Base-by-base conservation (phyloP, 2,797 vertebrate species). In the Clarias fuscus region DNA sequence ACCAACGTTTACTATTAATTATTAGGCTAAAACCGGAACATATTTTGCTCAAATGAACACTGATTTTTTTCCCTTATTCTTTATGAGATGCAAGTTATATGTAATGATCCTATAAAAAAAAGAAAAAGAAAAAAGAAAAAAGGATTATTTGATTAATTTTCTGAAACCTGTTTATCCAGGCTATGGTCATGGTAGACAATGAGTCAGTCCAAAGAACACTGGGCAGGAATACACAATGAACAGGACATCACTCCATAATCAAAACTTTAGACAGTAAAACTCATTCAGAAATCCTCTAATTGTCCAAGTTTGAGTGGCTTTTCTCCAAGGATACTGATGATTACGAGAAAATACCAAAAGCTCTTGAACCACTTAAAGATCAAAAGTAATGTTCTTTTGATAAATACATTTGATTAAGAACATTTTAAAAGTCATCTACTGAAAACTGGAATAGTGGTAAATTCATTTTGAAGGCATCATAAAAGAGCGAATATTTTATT, bases 401-500 rank as follows among this genome's bases (percentile, higher is more conserved):
- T 14, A 6, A 20, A 7, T 5, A 37, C 24, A 20, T 15, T 27
- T 76, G 33, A 33, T 33, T 17, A 20, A 30, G 4, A 11, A 2
- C 7, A 24, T 8, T 53, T n/a, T 30, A 1, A 4, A 77, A 77
- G 59, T 33, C 30, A 0, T n/a, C n/a, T 18, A 40, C 8, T n/a
- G 24, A 43, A 80, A 80, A 43, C 17, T 15, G 5, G 15, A 64
- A 13, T 27, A 20, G 22, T 64, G 13, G 14, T 18, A 48, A 11
- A 56, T 77, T 30, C 2, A 81, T 67, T 65, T 65, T 48, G 40
- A 48, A 43, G 40, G 59, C 59, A 58, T 71, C 58, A 64, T 53
- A 62, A 53, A n/a, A 71, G 11, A 67, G 72, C 18, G 24, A 27
- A 80, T 56, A n/a, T 43, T 86, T 62, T 53, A 86, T 82, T 65